Percentiles rank a stretch among this genome's conserved stretches.
Conservation (phyloP, 2,888 invertebrate genomes). For the Scrobipalpa atriplicella region DNA sequence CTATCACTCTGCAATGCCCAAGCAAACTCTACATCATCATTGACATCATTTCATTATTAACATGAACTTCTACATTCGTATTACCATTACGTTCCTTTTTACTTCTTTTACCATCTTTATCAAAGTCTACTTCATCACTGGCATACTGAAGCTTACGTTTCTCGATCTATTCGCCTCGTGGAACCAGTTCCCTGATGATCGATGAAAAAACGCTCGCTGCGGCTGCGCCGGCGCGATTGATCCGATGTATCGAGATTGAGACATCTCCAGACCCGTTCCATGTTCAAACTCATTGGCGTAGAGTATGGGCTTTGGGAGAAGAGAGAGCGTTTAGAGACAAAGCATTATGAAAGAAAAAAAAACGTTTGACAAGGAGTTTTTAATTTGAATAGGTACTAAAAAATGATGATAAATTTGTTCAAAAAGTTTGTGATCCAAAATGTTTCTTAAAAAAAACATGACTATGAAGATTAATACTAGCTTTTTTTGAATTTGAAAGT, state of each 20-base stretch:
- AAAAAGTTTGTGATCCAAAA: too few species aligned
- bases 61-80: too few species aligned
- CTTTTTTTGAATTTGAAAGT: too few species aligned
- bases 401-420: too few species aligned
- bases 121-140: too few species aligned
- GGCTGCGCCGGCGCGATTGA: slow-evolving; percentile 75
- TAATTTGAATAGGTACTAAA: too few species aligned
- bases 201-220: slow-evolving; percentile 67
- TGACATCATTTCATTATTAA: too few species aligned
- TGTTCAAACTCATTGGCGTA: slow-evolving; percentile 48
- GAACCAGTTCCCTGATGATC: slow-evolving; percentile 73
- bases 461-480: too few species aligned
- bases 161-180: slow-evolving; percentile 39
- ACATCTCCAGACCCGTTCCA: slow-evolving; percentile 78
- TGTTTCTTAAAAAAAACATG: too few species aligned
- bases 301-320: slow-evolving; percentile 43
- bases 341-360: too few species aligned
- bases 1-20: neutral
- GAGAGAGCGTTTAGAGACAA: slow-evolving; percentile 39
- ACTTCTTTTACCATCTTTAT: neutral
- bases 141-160: neutral
- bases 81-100: too few species aligned
- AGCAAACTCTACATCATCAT: neutral
- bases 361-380: too few species aligned
- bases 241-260: slow-evolving; percentile 76